These are phyloP conservation scores for Drosophila robusta DNA, from an alignment of 2,888 invertebrate genomes.

Conservation along the genomic window DNA sequence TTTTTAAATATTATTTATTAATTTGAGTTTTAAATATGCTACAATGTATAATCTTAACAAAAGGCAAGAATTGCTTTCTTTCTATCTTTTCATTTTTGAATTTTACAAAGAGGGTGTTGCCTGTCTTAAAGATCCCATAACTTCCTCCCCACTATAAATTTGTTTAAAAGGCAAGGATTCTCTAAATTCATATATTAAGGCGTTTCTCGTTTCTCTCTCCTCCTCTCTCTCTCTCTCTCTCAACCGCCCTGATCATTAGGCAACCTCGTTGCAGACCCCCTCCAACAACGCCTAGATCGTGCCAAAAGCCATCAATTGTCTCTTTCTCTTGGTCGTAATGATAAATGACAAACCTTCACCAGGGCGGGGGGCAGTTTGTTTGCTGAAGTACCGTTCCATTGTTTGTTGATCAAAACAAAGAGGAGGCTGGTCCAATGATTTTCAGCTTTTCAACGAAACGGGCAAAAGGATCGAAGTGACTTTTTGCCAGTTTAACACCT, in stretches of 20 bases:
- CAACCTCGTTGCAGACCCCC: neutral
- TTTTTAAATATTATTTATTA: too few species aligned
- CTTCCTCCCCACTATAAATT: too few species aligned
- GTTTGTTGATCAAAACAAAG: slow-evolving; percentile 32
- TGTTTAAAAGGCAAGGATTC: too few species aligned
- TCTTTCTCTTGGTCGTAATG: slow-evolving; percentile 35
- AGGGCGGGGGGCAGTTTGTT: slow-evolving; percentile 71
- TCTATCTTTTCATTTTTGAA: too few species aligned
- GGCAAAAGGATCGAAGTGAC: slow-evolving; percentile 45
- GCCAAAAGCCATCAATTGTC: slow-evolving; percentile 58
- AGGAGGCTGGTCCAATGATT: slow-evolving; percentile 53
- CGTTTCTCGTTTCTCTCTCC: neutral
- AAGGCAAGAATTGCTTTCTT: too few species aligned
- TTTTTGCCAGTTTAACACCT: slow-evolving; percentile 81
- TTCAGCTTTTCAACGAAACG: slow-evolving; percentile 77
- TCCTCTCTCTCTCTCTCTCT: too few species aligned
- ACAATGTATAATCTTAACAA: too few species aligned
- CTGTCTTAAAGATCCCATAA: too few species aligned
- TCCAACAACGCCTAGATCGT: slow-evolving; percentile 54
- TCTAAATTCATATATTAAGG: neutral
- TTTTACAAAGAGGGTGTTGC: too few species aligned
- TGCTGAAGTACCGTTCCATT: slow-evolving; percentile 67
- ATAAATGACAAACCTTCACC: slow-evolving; percentile 60
- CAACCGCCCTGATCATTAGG: slow-evolving; percentile 40
- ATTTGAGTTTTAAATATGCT: too few species aligned